These are phyloP conservation scores for Agonopterix subpropinquella DNA, from an alignment of 2,888 invertebrate genomes.

Conservation along the genomic window DNA sequence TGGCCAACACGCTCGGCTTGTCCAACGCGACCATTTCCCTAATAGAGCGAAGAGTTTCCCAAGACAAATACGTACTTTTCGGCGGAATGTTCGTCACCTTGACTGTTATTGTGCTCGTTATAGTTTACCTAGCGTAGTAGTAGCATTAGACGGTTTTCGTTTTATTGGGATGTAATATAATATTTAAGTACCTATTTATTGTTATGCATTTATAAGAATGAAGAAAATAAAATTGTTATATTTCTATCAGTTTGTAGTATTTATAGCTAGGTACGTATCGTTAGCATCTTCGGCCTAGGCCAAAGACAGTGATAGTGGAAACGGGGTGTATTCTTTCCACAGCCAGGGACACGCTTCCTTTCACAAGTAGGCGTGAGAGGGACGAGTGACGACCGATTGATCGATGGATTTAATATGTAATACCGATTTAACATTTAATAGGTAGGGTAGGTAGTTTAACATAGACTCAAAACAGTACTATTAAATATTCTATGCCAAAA, in stretches of 20 bases:
- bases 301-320: too few relatives aligned
- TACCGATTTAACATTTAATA: too few relatives aligned
- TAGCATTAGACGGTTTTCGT: background rate
- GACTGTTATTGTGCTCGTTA: constrained; percentile 85
- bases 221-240: background rate
- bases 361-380: too few relatives aligned
- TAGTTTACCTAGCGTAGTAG: constrained; percentile 77
- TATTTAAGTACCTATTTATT: background rate
- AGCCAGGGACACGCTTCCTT: too few relatives aligned
- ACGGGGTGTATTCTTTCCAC: too few relatives aligned
- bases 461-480: too few relatives aligned
- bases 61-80: constrained; percentile 92
- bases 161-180: background rate
- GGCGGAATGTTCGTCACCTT: constrained; percentile 91
- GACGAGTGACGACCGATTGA: too few relatives aligned
- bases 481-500: too few relatives aligned
- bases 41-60: constrained; percentile 89
- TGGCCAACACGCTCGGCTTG: constrained; percentile 93
- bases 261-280: background rate
- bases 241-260: background rate
- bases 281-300: too few relatives aligned
- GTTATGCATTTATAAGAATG: background rate
- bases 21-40: constrained; percentile 96
- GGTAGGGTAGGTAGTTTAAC: too few relatives aligned
- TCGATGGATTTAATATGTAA: too few relatives aligned